Percentiles rank a stretch among this genome's conserved stretches.
Evolutionary conservation across 2,888 invertebrate species (phyloP).

Genomic region (Protodeltote pygarga): DNA sequence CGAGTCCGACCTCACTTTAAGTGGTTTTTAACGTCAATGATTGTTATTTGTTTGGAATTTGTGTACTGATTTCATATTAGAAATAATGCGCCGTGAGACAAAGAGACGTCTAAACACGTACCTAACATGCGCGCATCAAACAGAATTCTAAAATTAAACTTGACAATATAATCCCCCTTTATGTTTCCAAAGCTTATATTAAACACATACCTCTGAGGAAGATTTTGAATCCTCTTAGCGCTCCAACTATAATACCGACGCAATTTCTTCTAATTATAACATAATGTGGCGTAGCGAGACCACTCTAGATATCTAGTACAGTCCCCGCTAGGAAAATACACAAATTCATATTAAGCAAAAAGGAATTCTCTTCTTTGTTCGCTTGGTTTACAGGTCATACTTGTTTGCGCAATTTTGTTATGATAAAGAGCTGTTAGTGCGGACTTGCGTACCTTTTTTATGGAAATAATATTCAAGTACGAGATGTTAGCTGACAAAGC

Average conservation of each 20-base stretch:
- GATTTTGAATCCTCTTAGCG: conserved; percentile 51
- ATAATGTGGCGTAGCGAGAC: conserved; percentile 39
- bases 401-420: conserved; percentile 22
- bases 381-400: conserved; percentile 26
- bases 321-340: conserved; percentile 31
- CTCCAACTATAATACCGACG: conserved; percentile 32
- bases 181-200: conserved; percentile 22
- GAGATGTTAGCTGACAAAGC: conserved; percentile 42
- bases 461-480: conserved; percentile 52
- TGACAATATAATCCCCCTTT: conserved; percentile 21
- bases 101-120: not conserved
- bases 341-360: conserved; percentile 20
- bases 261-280: conserved; percentile 53
- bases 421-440: conserved; percentile 37
- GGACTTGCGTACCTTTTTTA: conserved; percentile 49
- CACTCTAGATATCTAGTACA: conserved; percentile 44
- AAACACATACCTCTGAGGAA: conserved; percentile 35
- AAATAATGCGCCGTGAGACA: not conserved
- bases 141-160: conserved; percentile 22
- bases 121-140: conserved; percentile 3
- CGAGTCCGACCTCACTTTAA: conserved; percentile 1
- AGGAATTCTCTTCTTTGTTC: conserved; percentile 29
- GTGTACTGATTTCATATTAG: not conserved
- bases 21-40: conserved; percentile 7
- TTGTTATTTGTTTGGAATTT: conserved; percentile 9